Percentiles rank a stretch among this genome's conserved stretches.
These are phyloP conservation scores for Mythimna lalbum DNA, from an alignment of 2,888 invertebrate species.

Conservation along the genomic window DNA sequence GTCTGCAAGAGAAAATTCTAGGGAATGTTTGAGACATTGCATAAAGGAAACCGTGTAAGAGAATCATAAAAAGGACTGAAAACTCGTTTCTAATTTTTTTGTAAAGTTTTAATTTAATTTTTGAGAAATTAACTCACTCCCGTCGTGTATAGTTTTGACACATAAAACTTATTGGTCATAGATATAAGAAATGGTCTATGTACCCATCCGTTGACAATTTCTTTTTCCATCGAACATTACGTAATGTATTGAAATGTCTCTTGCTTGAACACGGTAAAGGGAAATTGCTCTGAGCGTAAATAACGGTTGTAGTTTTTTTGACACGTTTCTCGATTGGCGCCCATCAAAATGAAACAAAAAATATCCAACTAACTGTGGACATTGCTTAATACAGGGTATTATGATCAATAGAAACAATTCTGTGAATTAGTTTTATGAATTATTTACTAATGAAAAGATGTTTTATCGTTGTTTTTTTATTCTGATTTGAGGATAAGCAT, in stretches of 20 bases:
- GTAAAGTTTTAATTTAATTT: background rate
- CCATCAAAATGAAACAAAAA: conserved; percentile 43
- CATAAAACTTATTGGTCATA: background rate
- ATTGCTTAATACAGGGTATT: conserved; percentile 19
- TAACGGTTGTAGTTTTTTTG: conserved; percentile 43
- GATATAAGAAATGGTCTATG: too few relatives aligned
- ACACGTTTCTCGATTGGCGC: conserved; percentile 31
- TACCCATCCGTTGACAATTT: background rate
- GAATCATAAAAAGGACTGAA: conserved; percentile 31
- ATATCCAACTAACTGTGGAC: conserved; percentile 6
- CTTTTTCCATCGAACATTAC: conserved; percentile 6
- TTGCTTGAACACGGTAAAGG: conserved; percentile 23
- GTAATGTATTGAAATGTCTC: conserved; percentile 35
- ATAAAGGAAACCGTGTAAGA: conserved; percentile 20
- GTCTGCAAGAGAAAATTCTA: conserved; percentile 17
- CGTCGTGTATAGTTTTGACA: too few relatives aligned
- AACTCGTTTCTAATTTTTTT: background rate
- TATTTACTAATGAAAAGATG: too few relatives aligned
- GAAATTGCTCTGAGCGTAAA: conserved; percentile 47
- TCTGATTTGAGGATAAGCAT: too few relatives aligned
- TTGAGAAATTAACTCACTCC: background rate
- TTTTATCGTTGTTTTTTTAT: too few relatives aligned
- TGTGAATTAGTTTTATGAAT: conserved; percentile 6
- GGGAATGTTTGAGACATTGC: conserved; percentile 8
- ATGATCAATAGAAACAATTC: conserved; percentile 18